A percentile compares a stretch with the other conserved stretches of the same genome.
These are phyloP conservation scores for Chamaetylas fuelleborni DNA, from an alignment of 2,113 vertebrate genomes.

Conservation along the genomic window DNA sequence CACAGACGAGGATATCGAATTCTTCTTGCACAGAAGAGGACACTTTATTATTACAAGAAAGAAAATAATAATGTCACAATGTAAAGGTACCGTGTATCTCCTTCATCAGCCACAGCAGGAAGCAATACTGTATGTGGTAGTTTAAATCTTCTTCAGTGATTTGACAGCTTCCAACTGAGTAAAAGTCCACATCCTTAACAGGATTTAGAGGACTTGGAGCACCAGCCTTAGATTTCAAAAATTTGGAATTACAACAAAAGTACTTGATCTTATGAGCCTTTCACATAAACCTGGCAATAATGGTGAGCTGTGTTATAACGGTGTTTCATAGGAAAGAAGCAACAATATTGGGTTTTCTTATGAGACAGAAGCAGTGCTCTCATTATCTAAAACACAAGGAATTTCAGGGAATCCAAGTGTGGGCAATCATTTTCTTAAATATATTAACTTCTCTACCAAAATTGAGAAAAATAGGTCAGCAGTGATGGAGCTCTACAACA, in stretches of 20 bases:
- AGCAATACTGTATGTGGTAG: not conserved
- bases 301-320: not conserved
- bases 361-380: not conserved
- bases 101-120: conserved; percentile 46
- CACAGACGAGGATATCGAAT: not conserved
- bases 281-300: not conserved
- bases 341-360: not conserved
- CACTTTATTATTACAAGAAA: not conserved
- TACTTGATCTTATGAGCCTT: accelerated
- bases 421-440: not conserved
- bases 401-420: not conserved
- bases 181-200: not conserved
- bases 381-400: not conserved
- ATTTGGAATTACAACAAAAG: not conserved
- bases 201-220: not conserved
- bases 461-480: not conserved
- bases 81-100: not conserved
- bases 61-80: conserved; percentile 13
- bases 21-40: not conserved
- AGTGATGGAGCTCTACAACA: not conserved
- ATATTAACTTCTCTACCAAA: not conserved
- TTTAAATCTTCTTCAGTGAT: conserved; percentile 8
- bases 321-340: not conserved
- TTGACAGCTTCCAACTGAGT: conserved; percentile 33
- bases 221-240: not conserved